These are phyloP conservation scores for Atherix ibis DNA, from an alignment of 2,888 invertebrate species.

Conservation along the genomic window DNA sequence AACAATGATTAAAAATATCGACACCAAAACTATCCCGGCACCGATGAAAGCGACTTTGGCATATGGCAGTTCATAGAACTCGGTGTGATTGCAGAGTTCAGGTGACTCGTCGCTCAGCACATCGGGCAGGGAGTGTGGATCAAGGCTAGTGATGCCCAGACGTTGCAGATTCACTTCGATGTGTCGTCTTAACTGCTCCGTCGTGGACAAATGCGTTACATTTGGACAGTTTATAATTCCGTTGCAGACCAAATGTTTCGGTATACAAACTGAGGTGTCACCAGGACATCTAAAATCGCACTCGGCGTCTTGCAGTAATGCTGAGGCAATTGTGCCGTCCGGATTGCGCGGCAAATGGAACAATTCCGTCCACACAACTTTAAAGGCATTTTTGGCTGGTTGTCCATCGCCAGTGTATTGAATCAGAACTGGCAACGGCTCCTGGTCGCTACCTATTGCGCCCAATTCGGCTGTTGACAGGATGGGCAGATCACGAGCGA, in stretches of 20 bases:
- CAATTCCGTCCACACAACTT: slow-evolving; percentile 80
- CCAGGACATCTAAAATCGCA: slow-evolving; percentile 84
- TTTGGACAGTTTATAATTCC: slow-evolving; percentile 79
- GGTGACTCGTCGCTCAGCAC: slow-evolving; percentile 60
- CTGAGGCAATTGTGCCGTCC: slow-evolving; percentile 64
- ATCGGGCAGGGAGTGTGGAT: slow-evolving; percentile 26
- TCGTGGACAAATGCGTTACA: slow-evolving; percentile 35
- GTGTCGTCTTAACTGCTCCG: slow-evolving; percentile 38
- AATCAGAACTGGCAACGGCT: slow-evolving; percentile 48
- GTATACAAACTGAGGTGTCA: slow-evolving; percentile 67
- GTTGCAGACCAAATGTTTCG: slow-evolving; percentile 68
- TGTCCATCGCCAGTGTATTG: slow-evolving; percentile 61
- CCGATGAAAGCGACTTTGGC: slow-evolving; percentile 26
- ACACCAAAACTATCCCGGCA: slow-evolving; percentile 24
- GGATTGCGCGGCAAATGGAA: slow-evolving; percentile 72
- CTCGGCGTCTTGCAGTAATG: slow-evolving; percentile 53
- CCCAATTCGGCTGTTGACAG: slow-evolving; percentile 63
- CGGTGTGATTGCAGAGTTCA: slow-evolving; percentile 46
- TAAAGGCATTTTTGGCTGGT: slow-evolving; percentile 71
- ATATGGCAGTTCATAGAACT: slow-evolving; percentile 32
- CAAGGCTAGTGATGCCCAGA: slow-evolving; percentile 37
- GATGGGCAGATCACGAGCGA: slow-evolving; percentile 64
- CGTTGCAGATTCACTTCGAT: slow-evolving; percentile 44
- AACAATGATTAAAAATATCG: slow-evolving; percentile 27
- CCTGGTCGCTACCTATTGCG: slow-evolving; percentile 39